These are phyloP conservation scores for Bimastos eiseni DNA, from an alignment of 2,888 invertebrate genomes.

Conservation along the genomic window DNA sequence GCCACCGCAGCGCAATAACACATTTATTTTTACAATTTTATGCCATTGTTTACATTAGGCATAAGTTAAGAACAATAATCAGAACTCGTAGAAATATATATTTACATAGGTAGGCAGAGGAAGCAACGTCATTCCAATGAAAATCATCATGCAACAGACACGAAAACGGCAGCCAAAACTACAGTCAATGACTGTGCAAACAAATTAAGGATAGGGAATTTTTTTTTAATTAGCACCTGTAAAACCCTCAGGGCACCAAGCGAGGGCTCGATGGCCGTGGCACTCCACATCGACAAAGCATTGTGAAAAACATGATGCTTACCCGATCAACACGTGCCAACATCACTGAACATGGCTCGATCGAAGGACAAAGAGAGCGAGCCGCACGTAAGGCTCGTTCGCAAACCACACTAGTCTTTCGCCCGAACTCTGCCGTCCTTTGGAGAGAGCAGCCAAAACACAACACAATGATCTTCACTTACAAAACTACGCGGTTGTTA, in stretches of 20 bases:
- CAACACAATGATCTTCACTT: neutral
- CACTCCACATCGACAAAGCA: neutral
- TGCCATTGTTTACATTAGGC: neutral
- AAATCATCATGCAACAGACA: neutral
- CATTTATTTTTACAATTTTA: neutral
- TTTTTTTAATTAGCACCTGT: neutral
- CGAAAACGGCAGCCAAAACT: neutral
- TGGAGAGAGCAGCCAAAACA: neutral
- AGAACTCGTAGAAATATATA: constrained; percentile 8
- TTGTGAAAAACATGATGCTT: neutral
- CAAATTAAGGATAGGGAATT: neutral
- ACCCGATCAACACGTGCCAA: neutral
- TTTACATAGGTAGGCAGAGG: constrained; percentile 25
- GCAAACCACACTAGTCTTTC: too few relatives aligned
- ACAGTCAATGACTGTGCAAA: neutral
- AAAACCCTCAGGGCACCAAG: neutral
- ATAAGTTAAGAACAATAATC: neutral
- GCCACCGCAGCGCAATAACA: neutral
- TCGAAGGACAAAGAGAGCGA: neutral
- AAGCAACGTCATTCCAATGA: neutral
- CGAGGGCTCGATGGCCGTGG: neutral
- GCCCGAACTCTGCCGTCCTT: neutral
- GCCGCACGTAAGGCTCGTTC: neutral
- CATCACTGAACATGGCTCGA: neutral
- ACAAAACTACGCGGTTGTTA: neutral